A percentile compares a stretch with the other conserved stretches of the same genome.
Evolutionary conservation across 1,140 invertebrate genomes (phyloP).

Genomic region (Pseudomyrmex flavicornis): DNA sequence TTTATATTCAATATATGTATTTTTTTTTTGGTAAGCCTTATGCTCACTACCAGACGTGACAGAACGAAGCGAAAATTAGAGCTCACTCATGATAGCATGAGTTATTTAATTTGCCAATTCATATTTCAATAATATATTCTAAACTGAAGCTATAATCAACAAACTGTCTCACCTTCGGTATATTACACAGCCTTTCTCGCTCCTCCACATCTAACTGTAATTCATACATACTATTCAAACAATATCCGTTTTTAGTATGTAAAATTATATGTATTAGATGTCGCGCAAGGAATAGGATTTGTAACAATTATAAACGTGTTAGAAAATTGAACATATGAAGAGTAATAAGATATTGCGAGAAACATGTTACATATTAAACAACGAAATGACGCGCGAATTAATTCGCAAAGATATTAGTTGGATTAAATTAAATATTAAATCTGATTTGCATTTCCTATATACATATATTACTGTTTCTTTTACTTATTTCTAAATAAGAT

Average conservation of each 20-base stretch:
- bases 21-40: constrained; percentile 8
- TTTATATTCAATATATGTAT: neutral
- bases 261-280: constrained; percentile 54
- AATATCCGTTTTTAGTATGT: constrained; percentile 61
- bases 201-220: constrained; percentile 85
- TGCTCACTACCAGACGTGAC: neutral
- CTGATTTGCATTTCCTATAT: constrained; percentile 39
- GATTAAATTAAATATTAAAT: constrained; percentile 7
- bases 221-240: constrained; percentile 83
- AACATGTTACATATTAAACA: constrained; percentile 34
- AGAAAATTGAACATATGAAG: neutral
- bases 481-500: constrained; percentile 32
- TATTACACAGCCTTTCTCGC: constrained; percentile 85
- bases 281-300: constrained; percentile 48
- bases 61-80: constrained; percentile 55
- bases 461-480: constrained; percentile 20
- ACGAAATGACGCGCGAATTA: constrained; percentile 1
- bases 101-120: constrained; percentile 68
- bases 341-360: constrained; percentile 12
- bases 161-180: constrained; percentile 83
- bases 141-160: constrained; percentile 71
- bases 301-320: constrained; percentile 20
- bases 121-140: constrained; percentile 69
- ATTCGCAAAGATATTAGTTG: neutral
- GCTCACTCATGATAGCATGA: constrained; percentile 37